Conservation (phyloP, 2,888 invertebrate species). For the Steinernema hermaphroditum region DNA sequence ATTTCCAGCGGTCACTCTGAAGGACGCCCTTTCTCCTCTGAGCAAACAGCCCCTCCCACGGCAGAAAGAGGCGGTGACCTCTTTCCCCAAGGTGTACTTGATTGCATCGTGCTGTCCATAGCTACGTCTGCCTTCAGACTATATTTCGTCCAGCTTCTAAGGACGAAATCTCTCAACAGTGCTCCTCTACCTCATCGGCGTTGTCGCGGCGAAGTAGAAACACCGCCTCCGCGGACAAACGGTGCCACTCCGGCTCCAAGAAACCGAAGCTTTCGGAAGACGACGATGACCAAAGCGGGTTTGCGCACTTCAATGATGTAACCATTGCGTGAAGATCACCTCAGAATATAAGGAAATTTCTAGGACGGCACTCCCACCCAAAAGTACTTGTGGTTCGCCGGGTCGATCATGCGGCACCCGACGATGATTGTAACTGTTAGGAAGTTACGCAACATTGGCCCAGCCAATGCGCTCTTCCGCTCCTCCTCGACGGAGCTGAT, state of each 20-base stretch:
- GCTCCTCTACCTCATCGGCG: not conserved
- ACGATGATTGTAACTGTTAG: not conserved
- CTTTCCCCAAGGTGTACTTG: too few species aligned
- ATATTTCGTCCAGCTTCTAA: not conserved
- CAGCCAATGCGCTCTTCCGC: not conserved
- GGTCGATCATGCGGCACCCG: not conserved
- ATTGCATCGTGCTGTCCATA: too few species aligned
- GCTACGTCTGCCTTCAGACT: conserved; percentile 1
- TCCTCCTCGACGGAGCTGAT: not conserved
- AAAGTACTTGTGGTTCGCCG: not conserved
- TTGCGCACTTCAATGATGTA: conserved; percentile 1
- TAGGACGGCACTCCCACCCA: not conserved
- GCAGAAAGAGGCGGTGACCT: too few species aligned
- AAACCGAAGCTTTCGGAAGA: not conserved
- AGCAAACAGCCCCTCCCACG: too few species aligned
- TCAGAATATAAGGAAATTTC: not conserved
- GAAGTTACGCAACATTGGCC: not conserved
- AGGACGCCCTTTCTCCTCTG: not conserved
- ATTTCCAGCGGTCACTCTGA: not conserved
- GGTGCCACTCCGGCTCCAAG: not conserved
- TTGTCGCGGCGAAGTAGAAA: too few species aligned
- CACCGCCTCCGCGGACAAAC: not conserved
- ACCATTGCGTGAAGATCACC: not conserved
- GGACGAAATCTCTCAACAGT: not conserved
- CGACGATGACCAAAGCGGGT: not conserved